Percentiles rank a stretch among this genome's conserved stretches.
These are phyloP conservation scores for Hestina assimilis DNA, from an alignment of 1,140 invertebrate species.

Conservation along the genomic window DNA sequence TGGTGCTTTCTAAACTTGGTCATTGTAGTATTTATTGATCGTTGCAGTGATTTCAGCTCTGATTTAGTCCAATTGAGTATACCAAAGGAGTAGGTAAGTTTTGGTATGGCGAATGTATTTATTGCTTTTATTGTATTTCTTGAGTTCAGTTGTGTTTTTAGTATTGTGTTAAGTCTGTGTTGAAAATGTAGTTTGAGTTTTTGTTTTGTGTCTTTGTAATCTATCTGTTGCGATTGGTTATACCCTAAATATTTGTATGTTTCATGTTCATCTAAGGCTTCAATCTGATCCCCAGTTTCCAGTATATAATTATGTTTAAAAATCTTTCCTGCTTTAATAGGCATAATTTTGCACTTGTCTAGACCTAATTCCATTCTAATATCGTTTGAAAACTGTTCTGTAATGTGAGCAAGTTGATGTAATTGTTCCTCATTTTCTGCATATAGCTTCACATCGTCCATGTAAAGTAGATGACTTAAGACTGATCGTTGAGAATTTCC, in stretches of 20 bases:
- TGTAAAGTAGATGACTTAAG: neutral
- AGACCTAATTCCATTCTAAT: conserved; percentile 13
- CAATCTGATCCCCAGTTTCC: too few relatives aligned
- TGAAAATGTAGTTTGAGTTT: too few relatives aligned
- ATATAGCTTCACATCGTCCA: too few relatives aligned
- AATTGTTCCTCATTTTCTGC: neutral
- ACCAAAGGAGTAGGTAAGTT: conserved; percentile 37
- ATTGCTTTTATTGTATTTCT: conserved; percentile 21
- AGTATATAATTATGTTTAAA: conserved; percentile 16
- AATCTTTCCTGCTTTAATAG: conserved; percentile 4
- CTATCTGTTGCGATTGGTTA: too few relatives aligned
- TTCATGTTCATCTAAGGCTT: too few relatives aligned
- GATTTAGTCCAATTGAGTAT: conserved; percentile 32
- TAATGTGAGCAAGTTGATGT: neutral
- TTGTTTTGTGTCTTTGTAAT: too few relatives aligned
- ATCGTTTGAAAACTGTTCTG: conserved; percentile 17
- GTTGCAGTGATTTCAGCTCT: conserved; percentile 30
- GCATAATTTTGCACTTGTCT: conserved; percentile 5
- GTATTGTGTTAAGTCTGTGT: too few relatives aligned
- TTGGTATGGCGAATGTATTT: conserved; percentile 32
- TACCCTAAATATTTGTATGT: too few relatives aligned
- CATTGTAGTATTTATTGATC: conserved; percentile 12
- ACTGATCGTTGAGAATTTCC: too few relatives aligned
- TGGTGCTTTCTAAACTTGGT: neutral
- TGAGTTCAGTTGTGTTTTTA: too few relatives aligned